Percentiles rank a stretch among this genome's conserved stretches.
These are phyloP conservation scores for Mythimna albipuncta DNA, from an alignment of 2,888 invertebrate genomes.

Conservation along the genomic window DNA sequence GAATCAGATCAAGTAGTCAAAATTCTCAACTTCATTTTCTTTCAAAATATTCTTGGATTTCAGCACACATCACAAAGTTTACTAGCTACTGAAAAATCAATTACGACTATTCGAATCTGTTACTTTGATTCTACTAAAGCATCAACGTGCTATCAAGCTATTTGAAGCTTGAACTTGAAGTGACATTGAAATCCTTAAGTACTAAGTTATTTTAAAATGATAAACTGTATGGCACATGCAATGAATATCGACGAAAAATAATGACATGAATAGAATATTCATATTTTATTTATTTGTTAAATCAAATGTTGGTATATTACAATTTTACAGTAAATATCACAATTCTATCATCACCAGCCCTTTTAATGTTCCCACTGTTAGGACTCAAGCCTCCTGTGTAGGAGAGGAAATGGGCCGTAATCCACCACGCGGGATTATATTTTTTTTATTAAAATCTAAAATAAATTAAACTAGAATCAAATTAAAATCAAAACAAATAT, in stretches of 20 bases:
- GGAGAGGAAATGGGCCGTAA: too few relatives aligned
- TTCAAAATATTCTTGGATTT: not conserved
- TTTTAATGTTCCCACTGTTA: too few relatives aligned
- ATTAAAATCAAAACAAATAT: too few relatives aligned
- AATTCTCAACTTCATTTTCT: not conserved
- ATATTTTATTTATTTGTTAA: too few relatives aligned
- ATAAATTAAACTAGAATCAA: too few relatives aligned
- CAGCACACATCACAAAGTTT: constrained; percentile 3
- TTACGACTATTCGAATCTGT: constrained; percentile 14
- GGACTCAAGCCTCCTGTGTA: too few relatives aligned
- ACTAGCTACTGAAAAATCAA: not conserved
- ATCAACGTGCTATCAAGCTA: constrained; percentile 21
- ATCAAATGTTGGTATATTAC: too few relatives aligned
- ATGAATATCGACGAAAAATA: not conserved
- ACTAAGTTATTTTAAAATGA: constrained; percentile 10
- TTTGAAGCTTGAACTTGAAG: constrained; percentile 39
- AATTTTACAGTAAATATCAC: too few relatives aligned
- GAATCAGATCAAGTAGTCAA: not conserved
- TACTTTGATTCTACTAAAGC: constrained; percentile 18
- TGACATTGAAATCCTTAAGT: not conserved
- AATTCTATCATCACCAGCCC: too few relatives aligned
- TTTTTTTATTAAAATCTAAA: too few relatives aligned
- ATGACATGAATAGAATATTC: too few relatives aligned
- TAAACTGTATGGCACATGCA: constrained; percentile 26
- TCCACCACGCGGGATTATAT: too few relatives aligned